Percentiles rank a stretch among this genome's conserved stretches.
These are phyloP conservation scores for Pangasianodon gigas DNA, from an alignment of 2,113 vertebrate genomes.

Conservation along the genomic window DNA sequence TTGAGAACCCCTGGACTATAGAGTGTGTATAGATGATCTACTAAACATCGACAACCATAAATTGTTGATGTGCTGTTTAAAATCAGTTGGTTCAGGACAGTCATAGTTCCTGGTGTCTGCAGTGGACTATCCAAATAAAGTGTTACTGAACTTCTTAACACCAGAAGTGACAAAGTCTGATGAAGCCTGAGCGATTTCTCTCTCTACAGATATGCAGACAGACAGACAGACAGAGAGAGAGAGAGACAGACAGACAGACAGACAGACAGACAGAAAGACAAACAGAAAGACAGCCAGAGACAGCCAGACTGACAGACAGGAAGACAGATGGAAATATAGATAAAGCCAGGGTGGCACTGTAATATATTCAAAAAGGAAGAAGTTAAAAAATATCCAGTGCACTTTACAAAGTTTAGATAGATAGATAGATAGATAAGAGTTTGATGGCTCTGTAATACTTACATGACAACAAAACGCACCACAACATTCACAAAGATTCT, in stretches of 20 bases:
- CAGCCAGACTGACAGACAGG: not conserved
- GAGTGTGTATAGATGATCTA: too few species aligned
- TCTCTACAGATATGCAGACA: not conserved
- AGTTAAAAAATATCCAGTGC: not conserved
- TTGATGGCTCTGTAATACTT: not conserved
- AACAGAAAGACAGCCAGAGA: not conserved
- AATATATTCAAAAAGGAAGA: not conserved
- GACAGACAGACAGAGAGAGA: not conserved
- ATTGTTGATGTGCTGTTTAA: too few species aligned
- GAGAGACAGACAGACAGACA: not conserved
- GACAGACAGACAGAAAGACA: not conserved
- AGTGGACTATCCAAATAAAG: not conserved
- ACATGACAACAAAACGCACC: not conserved
- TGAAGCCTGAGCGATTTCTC: not conserved
- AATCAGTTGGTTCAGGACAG: too few species aligned
- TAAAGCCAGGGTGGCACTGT: not conserved
- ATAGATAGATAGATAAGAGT: not conserved
- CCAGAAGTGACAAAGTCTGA: too few species aligned
- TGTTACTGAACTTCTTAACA: not conserved
- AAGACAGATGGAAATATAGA: not conserved
- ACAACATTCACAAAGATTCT: not conserved
- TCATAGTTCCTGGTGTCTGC: too few species aligned
- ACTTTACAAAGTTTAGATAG: not conserved
- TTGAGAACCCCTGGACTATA: too few species aligned
- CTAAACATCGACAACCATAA: too few species aligned